phyloP scores from a whole-genome alignment of 2,797 vertebrate genomes.

The Morus bassanus region DNA sequence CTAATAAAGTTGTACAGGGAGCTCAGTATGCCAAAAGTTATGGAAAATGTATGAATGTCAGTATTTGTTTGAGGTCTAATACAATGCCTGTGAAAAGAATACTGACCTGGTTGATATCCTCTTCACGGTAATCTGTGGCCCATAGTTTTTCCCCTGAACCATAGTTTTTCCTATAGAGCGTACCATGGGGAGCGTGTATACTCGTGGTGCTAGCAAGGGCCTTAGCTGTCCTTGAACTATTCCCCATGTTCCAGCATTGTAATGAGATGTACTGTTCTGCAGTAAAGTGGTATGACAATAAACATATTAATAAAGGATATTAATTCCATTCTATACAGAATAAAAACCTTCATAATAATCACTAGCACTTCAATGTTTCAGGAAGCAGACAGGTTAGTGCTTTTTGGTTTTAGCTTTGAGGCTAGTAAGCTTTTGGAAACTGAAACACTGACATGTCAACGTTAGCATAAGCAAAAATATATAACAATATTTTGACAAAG shows the following conservation, averaged over 20 bases:
- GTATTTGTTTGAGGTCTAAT: neutral
- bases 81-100: neutral
- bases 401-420: neutral
- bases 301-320: neutral
- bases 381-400: neutral
- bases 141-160: conserved; percentile 87
- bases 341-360: neutral
- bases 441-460: neutral
- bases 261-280: conserved; percentile 84
- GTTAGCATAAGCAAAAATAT: neutral
- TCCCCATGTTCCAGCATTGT: conserved; percentile 84
- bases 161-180: conserved; percentile 88
- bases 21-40: neutral
- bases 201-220: conserved; percentile 80
- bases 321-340: neutral
- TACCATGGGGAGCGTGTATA: conserved; percentile 86
- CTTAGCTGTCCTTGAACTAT: conserved; percentile 84
- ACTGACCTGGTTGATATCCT: conserved; percentile 85
- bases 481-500: neutral
- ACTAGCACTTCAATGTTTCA: neutral
- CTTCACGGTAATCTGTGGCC: conserved; percentile 85
- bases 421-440: neutral
- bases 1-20: neutral
- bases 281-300: conserved; percentile 1
- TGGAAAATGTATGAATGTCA: fast-evolving